These are phyloP conservation scores for Hippopotamus amphibius DNA, from an alignment of 2,113 vertebrate genomes.

Conservation along the genomic window DNA sequence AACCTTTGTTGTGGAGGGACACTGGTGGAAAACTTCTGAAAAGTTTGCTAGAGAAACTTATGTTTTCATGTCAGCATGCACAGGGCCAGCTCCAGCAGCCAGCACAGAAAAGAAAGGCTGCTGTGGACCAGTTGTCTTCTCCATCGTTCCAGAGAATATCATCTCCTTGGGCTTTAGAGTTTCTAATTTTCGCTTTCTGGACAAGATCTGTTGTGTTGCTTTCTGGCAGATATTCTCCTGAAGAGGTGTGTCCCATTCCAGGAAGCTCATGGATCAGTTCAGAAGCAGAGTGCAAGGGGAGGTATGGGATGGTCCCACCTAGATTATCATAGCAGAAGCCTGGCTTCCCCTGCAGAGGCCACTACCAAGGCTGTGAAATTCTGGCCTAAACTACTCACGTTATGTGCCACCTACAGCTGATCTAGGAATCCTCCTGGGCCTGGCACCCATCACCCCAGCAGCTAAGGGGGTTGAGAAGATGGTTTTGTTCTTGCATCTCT, in stretches of 20 bases:
- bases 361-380: background rate
- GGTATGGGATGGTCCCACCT: accelerated
- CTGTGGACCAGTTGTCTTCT: too few relatives aligned
- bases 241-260: background rate
- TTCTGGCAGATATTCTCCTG: background rate
- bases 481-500: background rate
- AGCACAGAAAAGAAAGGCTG: background rate
- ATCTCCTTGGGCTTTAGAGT: background rate
- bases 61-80: background rate
- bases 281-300: background rate
- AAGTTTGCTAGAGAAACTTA: background rate
- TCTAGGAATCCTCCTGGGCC: too few relatives aligned
- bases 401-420: accelerated
- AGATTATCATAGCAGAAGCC: too few relatives aligned
- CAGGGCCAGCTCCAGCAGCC: accelerated
- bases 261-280: background rate
- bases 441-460: background rate
- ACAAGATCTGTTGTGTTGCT: background rate
- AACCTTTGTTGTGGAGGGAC: background rate
- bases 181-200: background rate
- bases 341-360: background rate
- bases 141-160: accelerated
- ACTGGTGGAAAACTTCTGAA: background rate
- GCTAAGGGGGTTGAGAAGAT: accelerated
- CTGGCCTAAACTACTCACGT: accelerated